Conservation (phyloP, 2,888 invertebrate genomes). For the Hydrotaea diabolus region DNA sequence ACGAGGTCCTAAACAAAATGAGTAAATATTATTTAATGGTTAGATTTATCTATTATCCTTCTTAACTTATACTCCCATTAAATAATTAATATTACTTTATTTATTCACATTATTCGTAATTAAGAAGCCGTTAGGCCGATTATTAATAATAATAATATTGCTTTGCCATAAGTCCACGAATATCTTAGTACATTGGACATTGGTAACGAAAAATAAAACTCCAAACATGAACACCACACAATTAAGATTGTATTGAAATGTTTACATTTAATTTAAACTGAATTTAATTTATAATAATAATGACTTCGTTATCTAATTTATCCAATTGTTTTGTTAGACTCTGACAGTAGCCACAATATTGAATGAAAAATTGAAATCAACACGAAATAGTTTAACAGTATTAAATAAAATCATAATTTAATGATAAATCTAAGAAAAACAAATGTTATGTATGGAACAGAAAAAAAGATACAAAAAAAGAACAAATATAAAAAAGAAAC, state of each 20-base stretch:
- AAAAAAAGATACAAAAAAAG: background rate
- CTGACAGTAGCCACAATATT: background rate
- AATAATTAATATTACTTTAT: no score
- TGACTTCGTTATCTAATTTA: background rate
- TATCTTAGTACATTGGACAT: no score
- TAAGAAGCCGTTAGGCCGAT: no score
- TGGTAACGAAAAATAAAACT: constrained; percentile 18
- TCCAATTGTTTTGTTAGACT: background rate
- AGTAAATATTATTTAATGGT: no score
- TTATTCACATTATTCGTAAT: no score
- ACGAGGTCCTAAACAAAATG: no score
- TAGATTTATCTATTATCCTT: no score
- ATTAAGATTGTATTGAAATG: background rate
- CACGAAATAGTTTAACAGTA: constrained; percentile 22
- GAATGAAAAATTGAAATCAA: background rate
- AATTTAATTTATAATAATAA: background rate
- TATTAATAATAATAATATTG: no score
- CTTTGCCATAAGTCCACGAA: no score
- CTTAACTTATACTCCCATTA: no score
- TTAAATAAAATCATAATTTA: constrained; percentile 13
- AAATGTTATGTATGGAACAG: constrained; percentile 22
- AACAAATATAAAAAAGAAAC: constrained; percentile 1
- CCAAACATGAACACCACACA: constrained; percentile 34
- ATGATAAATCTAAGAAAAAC: constrained; percentile 30
- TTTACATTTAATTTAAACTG: background rate